Conservation (phyloP, 2,113 vertebrate genomes). For the Isichthys henryi region DNA sequence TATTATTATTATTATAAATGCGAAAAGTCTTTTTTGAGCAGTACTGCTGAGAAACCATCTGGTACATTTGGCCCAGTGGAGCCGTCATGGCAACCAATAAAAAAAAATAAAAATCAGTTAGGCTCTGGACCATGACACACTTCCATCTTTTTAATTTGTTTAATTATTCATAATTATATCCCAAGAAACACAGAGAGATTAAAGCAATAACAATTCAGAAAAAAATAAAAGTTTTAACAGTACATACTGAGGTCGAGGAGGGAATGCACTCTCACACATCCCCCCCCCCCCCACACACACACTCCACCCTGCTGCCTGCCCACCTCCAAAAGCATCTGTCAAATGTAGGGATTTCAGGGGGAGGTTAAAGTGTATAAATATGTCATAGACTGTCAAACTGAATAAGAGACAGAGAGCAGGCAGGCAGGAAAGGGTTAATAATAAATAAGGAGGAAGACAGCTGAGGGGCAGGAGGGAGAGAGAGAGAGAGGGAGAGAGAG, state of each 20-base stretch:
- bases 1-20: neutral
- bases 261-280: neutral
- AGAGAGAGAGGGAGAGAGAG: neutral
- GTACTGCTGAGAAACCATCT: neutral
- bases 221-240: neutral
- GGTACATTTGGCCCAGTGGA: slow-evolving; percentile 1
- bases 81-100: neutral
- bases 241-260: neutral
- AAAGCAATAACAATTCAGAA: neutral
- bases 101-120: neutral
- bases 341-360: neutral
- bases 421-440: slow-evolving; percentile 17
- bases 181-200: neutral
- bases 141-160: neutral
- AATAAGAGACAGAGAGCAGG: slow-evolving; percentile 38
- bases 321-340: neutral
- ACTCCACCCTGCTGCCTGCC: neutral
- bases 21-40: neutral
- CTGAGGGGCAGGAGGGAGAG: slow-evolving; percentile 24
- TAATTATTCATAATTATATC: neutral
- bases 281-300: neutral
- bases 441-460: slow-evolving; percentile 11
- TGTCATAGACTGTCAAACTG: neutral
- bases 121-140: neutral
- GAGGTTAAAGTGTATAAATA: neutral